A percentile compares a stretch with the other conserved stretches of the same genome.
Evolutionary conservation across 1,140 invertebrate species (phyloP).

Genomic region (Heliconius melpomene): DNA sequence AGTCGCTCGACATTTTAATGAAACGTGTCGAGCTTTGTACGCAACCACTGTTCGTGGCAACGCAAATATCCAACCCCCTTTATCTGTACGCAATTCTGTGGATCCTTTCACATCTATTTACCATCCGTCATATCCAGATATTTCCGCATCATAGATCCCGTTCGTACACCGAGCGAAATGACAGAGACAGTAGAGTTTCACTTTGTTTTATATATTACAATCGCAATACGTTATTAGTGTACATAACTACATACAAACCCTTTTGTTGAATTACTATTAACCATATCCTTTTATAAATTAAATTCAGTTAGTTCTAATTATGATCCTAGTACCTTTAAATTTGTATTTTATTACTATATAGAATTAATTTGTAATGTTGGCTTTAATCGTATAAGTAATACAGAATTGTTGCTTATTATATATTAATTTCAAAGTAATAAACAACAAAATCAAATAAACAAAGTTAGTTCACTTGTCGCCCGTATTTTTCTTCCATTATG

Average conservation of each 20-base stretch:
- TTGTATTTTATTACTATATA: neutral
- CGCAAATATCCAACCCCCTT: slow-evolving; percentile 37
- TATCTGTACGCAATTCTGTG: slow-evolving; percentile 23
- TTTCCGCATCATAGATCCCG: neutral
- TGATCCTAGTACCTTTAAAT: neutral
- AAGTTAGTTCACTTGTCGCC: neutral
- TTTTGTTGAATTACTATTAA: neutral
- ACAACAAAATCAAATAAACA: neutral
- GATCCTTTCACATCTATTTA: slow-evolving; percentile 22
- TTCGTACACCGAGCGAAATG: slow-evolving; percentile 4
- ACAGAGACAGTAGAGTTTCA: slow-evolving; percentile 7
- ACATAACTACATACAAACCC: neutral
- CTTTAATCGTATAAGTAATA: neutral
- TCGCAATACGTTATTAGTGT: neutral
- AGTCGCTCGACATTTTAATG: slow-evolving; percentile 45
- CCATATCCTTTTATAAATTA: neutral
- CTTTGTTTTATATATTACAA: neutral
- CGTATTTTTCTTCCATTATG: neutral
- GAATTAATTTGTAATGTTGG: neutral
- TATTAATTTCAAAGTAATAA: neutral
- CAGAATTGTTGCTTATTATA: neutral
- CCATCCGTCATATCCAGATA: slow-evolving; percentile 15
- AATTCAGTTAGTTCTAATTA: neutral
- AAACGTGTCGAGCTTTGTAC: slow-evolving; percentile 48
- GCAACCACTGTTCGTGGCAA: slow-evolving; percentile 31